Base-by-base conservation (phyloP, 1,140 invertebrate species). In the Drosophila punjabiensis region DNA sequence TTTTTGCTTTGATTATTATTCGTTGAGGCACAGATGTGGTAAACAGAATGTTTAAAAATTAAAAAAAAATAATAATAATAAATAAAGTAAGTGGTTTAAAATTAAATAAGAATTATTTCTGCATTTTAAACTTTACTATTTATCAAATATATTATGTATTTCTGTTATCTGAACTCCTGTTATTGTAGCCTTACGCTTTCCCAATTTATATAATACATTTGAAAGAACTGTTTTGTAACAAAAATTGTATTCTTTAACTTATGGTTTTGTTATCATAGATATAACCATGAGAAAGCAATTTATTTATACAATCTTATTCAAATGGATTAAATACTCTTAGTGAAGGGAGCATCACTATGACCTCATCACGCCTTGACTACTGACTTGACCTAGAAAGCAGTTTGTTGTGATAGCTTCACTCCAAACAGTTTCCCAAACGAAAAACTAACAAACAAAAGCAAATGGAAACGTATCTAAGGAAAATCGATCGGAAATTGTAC, bases 401-500 rank as follows among this genome's bases (percentile, higher is more conserved):
- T 39, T 43, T 81, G 65, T 82, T 82, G 60, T 73, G 80, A 78
- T 82, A 77, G 52, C 80, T 78, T 7, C 55, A 39, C 35, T 79
- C 64, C 68, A 59, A 83, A 76, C 69, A 82, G 45, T 66, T 66
- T 45, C 24, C 48, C 41, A 28, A 35, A 20, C n/a, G 50, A 33
- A 63, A 78, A 63, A 30, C 67, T 60, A 81, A 82, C 76, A 82
- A 78, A 82, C 65, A 70, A 30, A 30, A 14, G 24, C 52, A 64
- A 50, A 68, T 60, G 43, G 32, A 43, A 58, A 61, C 24, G 50
- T 4, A 68, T 35, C 63, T 56, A 56, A 24, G 30, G 39, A 47
- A 58, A 77, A 77, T 65, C 65, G 61, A 61, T 71, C 55, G 37
- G 37, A 77, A 59, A 53, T 41, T 20, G 56, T 60, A 48, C 30